A percentile compares a stretch with the other conserved stretches of the same genome.
Evolutionary conservation across 2,113 vertebrate genomes (phyloP).

Genomic region (Motacilla alba): DNA sequence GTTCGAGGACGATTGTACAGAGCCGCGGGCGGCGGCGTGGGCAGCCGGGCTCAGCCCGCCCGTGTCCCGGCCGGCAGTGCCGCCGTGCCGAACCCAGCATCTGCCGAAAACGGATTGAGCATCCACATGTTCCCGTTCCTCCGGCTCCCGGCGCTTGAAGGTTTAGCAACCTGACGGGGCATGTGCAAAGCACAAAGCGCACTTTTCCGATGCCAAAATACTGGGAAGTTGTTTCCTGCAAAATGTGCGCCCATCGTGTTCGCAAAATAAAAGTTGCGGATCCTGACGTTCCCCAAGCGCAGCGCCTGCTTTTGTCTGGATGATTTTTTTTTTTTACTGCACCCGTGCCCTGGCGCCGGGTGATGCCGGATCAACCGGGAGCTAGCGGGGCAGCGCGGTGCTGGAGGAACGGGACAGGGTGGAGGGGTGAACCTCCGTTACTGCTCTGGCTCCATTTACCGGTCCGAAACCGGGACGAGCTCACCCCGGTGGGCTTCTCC

Average conservation of each 20-base stretch:
- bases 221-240: slow-evolving; percentile 22
- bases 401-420: neutral
- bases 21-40: neutral
- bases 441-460: neutral
- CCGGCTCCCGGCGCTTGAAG: neutral
- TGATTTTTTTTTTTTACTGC: neutral
- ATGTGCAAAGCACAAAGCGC: neutral
- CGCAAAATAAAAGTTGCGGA: neutral
- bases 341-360: neutral
- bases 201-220: neutral
- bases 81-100: neutral
- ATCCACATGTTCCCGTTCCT: neutral
- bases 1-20: neutral
- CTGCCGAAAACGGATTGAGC: neutral
- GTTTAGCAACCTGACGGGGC: neutral
- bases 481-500: neutral
- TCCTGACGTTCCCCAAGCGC: neutral
- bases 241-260: neutral
- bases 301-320: neutral
- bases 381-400: neutral
- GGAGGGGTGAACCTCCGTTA: neutral
- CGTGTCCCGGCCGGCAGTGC: neutral
- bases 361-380: neutral
- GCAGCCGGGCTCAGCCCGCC: neutral
- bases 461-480: neutral